Evolutionary conservation across 2,113 vertebrate species (phyloP).

Genomic region (Anhinga anhinga): DNA sequence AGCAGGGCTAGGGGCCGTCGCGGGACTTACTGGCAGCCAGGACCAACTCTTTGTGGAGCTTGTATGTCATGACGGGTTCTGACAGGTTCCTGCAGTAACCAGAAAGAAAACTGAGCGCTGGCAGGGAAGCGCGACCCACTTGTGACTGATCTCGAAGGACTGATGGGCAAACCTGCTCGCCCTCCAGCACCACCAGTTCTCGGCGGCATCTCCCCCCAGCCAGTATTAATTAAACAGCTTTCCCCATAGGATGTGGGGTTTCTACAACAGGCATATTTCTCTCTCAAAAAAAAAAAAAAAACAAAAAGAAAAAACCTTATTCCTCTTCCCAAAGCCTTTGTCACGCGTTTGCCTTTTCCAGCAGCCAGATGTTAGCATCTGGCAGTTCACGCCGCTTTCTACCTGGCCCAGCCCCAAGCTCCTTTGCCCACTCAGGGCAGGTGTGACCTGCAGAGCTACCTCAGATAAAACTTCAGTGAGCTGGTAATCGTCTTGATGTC

Average conservation of each 20-base stretch:
- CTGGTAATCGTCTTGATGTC: constrained; percentile 97
- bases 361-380: not conserved
- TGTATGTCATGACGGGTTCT: constrained; percentile 96
- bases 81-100: constrained; percentile 85
- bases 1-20: not conserved
- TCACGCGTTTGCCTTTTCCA: not conserved
- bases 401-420: not conserved
- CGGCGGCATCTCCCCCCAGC: not conserved
- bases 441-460: constrained; percentile 69
- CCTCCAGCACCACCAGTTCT: not conserved
- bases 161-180: fast-evolving
- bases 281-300: not conserved
- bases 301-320: not conserved
- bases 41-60: constrained; percentile 90
- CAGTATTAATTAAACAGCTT: not conserved
- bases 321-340: not conserved
- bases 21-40: constrained; percentile 91
- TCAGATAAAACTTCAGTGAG: constrained; percentile 96
- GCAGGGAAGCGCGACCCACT: not conserved
- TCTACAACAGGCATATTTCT: not conserved
- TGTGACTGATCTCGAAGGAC: not conserved
- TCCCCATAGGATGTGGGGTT: fast-evolving
- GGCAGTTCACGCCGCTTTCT: not conserved
- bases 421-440: fast-evolving
- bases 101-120: constrained; percentile 46